Base-by-base conservation (phyloP, 2,888 invertebrate species). In the Euclidia mi region DNA sequence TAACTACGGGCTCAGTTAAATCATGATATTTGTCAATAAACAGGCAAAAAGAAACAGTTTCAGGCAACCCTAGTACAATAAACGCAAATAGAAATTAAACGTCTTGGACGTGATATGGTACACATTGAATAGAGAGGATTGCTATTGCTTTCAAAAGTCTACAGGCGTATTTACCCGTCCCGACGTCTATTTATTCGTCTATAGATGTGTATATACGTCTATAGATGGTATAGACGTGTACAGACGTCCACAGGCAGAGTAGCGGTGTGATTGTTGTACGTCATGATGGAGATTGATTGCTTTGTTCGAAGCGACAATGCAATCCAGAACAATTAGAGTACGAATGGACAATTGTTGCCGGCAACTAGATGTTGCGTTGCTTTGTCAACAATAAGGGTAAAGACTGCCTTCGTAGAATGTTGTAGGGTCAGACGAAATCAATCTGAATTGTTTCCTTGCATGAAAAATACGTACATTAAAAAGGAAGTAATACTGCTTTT, bases 61-160 rank as follows among this genome's bases (percentile, higher is more conserved):
- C 9, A 4, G 4, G 9, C 31, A 44, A 14, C 51, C 51, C 51
- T 44, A 44, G 7, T 9, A 12, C n/a, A n/a, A 6, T 7, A 18
- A 12, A 0, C 18, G 18, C 34, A 28, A 53, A 53, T 46, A 34
- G n/a, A 31, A 46, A 46, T 53, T 42, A 53, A 53, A 14, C 35
- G 41, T 29, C 20, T 46, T 35, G 28, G 15, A n/a, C 11, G 40
- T 51, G 12, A 38, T 37, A 43, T 32, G 44, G 51, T 31, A 10
- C 17, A 7, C 3, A 31, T 17, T 11, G 14, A 31, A 20, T 7
- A 38, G 38, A 37, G 11, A 1, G 25, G 20, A 2, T 32, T 38
- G 20, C 20, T 11, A 31, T 38, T 43, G 37, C 37, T 18, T 38
- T 25, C 29, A 7, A 3, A 6, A 25, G 7, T 7, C 20, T 28